Conservation (phyloP, 2,797 vertebrate genomes). For the Potorous gilbertii region DNA sequence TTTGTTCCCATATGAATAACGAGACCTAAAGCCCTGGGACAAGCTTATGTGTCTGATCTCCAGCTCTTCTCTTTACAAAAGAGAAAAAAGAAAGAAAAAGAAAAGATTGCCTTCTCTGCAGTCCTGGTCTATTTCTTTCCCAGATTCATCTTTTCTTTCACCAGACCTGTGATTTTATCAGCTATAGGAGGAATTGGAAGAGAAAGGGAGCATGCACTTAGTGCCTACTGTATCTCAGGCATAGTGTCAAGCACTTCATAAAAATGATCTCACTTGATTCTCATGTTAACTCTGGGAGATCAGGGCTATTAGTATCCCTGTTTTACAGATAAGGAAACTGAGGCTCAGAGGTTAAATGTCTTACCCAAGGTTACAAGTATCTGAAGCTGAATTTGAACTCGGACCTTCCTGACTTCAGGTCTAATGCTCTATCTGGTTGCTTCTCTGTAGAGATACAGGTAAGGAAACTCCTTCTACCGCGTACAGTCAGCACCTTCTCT, state of each 20-base stretch:
- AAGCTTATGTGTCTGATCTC: neutral
- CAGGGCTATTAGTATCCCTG: neutral
- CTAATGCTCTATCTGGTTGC: neutral
- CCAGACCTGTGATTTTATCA: neutral
- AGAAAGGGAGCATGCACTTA: neutral
- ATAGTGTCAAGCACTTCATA: neutral
- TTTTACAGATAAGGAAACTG: neutral
- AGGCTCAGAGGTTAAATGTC: neutral
- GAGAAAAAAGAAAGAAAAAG: neutral
- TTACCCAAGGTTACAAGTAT: neutral
- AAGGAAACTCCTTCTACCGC: neutral
- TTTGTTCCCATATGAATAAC: neutral
- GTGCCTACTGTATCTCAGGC: neutral
- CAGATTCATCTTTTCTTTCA: neutral
- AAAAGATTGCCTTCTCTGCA: neutral
- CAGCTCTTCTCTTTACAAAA: neutral
- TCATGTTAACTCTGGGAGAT: neutral
- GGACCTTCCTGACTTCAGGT: neutral
- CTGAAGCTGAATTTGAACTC: neutral
- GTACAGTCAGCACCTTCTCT: neutral
- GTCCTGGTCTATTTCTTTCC: neutral
- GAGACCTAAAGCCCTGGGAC: neutral
- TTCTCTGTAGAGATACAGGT: neutral
- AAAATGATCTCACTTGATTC: neutral
- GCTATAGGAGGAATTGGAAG: neutral